A percentile compares a stretch with the other conserved stretches of the same genome.
Conservation (phyloP, 2,113 vertebrate species). For the Alethe diademata region DNA sequence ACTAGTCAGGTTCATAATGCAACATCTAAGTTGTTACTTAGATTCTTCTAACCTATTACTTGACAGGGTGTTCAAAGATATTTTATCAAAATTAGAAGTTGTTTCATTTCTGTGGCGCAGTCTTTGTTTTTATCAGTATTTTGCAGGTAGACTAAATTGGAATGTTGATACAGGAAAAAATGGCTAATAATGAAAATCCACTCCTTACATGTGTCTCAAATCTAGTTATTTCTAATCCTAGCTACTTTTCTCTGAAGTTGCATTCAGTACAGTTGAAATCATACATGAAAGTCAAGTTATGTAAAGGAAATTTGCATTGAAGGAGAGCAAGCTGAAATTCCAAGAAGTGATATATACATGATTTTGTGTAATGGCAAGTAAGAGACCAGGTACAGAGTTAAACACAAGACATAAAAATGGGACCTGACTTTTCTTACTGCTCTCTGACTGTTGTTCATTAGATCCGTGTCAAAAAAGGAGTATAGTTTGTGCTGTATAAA, state of each 20-base stretch:
- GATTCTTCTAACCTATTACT: not conserved
- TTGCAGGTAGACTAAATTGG: not conserved
- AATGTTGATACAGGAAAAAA: not conserved
- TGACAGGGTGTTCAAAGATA: not conserved
- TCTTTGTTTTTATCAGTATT: not conserved
- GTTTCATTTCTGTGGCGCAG: not conserved
- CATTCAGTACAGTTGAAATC: rapidly evolving
- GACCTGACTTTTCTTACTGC: not conserved
- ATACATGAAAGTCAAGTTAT: not conserved
- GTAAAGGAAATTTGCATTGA: not conserved
- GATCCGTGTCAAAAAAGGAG: not conserved
- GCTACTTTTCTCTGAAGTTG: not conserved
- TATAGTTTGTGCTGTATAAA: not conserved
- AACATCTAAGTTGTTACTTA: not conserved
- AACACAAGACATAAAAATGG: not conserved
- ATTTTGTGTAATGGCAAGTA: not conserved
- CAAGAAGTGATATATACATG: not conserved
- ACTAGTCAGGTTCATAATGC: not conserved
- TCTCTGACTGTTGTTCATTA: not conserved
- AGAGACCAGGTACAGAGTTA: not conserved
- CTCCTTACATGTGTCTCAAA: not conserved
- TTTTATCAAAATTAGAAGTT: not conserved
- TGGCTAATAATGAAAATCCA: not conserved
- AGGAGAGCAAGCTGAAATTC: not conserved
- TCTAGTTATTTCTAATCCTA: not conserved